Evolutionary conservation across 92 coral and sea anemone genomes (phyloP), one percentile per base, ranked within the genome.

Genomic region (Umimayanthus chanpuru): DNA sequence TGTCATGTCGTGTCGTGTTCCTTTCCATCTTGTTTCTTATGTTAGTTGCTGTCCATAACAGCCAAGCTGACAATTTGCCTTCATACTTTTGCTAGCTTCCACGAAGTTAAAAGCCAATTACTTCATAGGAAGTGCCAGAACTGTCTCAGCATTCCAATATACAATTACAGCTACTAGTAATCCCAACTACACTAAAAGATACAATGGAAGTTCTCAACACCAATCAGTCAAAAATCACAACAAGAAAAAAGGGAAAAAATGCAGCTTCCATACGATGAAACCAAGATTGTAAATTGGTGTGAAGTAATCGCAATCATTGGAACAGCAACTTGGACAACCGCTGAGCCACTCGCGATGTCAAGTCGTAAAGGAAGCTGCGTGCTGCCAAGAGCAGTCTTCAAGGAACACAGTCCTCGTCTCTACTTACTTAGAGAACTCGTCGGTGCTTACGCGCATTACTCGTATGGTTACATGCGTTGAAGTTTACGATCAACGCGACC

Each of bases 331-430:
- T 29, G 11, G 3, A 72, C 43, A 29, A 73, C 21, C 6, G 40
- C 43, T 28, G 18, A 15, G 21, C 21, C 25, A 73, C 25, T 36
- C 44, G 28, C 50, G 79, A 75, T 75, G 79, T 39, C 44, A 75
- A n/a, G 40, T 20, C 23, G 79, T 18, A 38, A 73, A n/a, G 28
- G 44, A 75, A 53, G 21, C 79, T 21, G 79, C 79, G 79, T 74
- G 79, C 79, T 74, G n/a, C 79, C 50, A 43, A 36, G 23, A 20
- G 49, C 79, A 75, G 79, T 26, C 79, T 75, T 39, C n/a, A 75
- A 36, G 79, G 44, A 39, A 38, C 79, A 39, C 47, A 75, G 79
- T 9, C 44, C 5, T 39, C 79, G n/a, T 38, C 79, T 39, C 53
- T 75, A 39, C 18, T 23, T 39, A 20, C 78, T 20, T 15, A 75